Evolutionary conservation across 2,113 vertebrate species (phyloP).

Genomic region (Crotalus helleri): DNA sequence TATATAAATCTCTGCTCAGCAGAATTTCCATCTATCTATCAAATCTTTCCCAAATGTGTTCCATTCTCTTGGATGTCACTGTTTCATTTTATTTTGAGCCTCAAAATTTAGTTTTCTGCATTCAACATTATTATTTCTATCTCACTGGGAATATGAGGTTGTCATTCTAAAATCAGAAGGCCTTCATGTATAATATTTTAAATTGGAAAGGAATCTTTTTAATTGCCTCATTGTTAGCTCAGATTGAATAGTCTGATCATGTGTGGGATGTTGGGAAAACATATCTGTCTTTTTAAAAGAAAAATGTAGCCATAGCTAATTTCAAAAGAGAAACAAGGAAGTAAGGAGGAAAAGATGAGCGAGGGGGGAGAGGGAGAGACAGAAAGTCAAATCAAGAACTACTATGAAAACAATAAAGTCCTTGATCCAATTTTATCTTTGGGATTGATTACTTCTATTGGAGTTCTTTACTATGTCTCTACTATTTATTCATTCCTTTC

Average conservation of each 20-base stretch:
- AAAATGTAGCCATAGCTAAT: not conserved
- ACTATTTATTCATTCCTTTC: constrained; percentile 18
- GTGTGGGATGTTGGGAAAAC: no score
- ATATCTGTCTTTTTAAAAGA: not conserved
- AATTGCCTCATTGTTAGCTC: not conserved
- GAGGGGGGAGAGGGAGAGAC: not conserved
- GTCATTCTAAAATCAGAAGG: not conserved
- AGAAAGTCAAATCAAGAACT: not conserved
- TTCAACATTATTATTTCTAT: not conserved
- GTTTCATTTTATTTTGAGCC: not conserved
- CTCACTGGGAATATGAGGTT: not conserved
- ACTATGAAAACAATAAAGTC: constrained; percentile 12
- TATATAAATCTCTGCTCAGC: not conserved
- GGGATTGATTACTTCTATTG: constrained; percentile 24
- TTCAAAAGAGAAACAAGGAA: not conserved
- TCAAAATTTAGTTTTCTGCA: not conserved
- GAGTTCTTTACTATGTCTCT: constrained; percentile 50
- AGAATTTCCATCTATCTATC: not conserved
- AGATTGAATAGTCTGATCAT: not conserved
- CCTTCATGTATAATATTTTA: not conserved
- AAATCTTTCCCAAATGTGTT: not conserved
- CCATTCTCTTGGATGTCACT: not conserved
- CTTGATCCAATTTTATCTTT: constrained; percentile 35
- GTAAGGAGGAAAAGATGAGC: no score
- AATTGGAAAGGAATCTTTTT: not conserved